Evolutionary conservation across 1,140 invertebrate species (phyloP), one percentile per base, ranked within the genome.

Genomic region (Coelopa frigida): DNA sequence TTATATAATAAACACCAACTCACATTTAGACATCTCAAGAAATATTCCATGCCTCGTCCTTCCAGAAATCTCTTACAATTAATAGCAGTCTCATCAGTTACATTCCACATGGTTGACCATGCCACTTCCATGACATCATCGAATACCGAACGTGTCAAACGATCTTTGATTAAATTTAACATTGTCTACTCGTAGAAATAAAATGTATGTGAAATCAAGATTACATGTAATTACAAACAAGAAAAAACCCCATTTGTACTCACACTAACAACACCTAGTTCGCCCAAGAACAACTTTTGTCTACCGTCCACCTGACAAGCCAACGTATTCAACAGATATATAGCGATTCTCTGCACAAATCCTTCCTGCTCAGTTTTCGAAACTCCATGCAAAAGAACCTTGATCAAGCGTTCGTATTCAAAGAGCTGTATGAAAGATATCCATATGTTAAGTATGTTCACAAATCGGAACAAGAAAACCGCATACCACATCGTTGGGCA

Each of bases 101-200:
- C 91, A 73, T 98, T 98, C 89, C 87, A 92, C 85, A 98, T 87
- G 3, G 91, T 94, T 48, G 92, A 96, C 95, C 95, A 98, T 5
- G 93, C 89, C 12, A 95, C 89, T 74, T 98, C 94, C 71, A 98
- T 79, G 2, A 97, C 88, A 70, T 97, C 93, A 70, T 98, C 94
- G 70, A 91, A 96, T 15, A 84, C 69, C 29, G 77, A 73, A 31
- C 79, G 73, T 11, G 79, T 74, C 24, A 94, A 72, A 35, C 89
- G 78, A 55, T 86, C 81, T 45, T 82, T 76, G 38, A 95, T 92
- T 43, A 95, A 72, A 47, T 78, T 75, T 29, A 94, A 68, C 90
- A 96, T 94, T 71, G 81, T 89, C 83, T 91, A 70, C 12, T 78
- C 72, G 49, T 48, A 42, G 61, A 60, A 51, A 63, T 55, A 12